These are phyloP conservation scores for Eupithecia subumbrata DNA, from an alignment of 2,888 invertebrate genomes.

Conservation along the genomic window DNA sequence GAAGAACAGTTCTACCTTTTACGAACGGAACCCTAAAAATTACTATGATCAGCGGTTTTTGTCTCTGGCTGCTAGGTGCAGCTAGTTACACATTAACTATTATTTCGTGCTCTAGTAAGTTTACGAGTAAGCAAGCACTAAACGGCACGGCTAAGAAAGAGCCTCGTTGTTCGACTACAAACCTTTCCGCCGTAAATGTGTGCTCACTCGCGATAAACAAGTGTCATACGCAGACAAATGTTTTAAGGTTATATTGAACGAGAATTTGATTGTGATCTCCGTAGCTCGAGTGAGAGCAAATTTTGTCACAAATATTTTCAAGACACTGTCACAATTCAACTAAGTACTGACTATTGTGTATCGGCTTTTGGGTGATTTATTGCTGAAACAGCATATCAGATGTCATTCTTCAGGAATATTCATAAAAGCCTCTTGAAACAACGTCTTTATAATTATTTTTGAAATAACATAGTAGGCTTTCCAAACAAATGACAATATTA, in stretches of 20 bases:
- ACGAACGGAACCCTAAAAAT: too few relatives aligned
- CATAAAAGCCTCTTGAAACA: too few relatives aligned
- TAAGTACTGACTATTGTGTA: too few relatives aligned
- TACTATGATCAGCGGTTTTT: too few relatives aligned
- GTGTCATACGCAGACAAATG: neutral
- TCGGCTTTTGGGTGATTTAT: neutral
- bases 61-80: too few relatives aligned
- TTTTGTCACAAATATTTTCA: neutral
- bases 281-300: neutral
- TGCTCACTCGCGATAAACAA: neutral
- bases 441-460: too few relatives aligned
- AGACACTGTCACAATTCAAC: too few relatives aligned
- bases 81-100: neutral
- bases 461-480: too few relatives aligned
- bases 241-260: neutral
- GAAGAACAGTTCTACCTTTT: too few relatives aligned
- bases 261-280: neutral
- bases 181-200: neutral
- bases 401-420: too few relatives aligned
- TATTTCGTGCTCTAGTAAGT: conserved; percentile 2
- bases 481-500: too few relatives aligned
- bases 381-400: neutral
- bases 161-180: neutral
- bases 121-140: neutral
- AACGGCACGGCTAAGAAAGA: neutral